Evolutionary conservation across 2,888 invertebrate genomes (phyloP), one percentile per base, ranked within the genome.

Genomic region (Andrena minutula): DNA sequence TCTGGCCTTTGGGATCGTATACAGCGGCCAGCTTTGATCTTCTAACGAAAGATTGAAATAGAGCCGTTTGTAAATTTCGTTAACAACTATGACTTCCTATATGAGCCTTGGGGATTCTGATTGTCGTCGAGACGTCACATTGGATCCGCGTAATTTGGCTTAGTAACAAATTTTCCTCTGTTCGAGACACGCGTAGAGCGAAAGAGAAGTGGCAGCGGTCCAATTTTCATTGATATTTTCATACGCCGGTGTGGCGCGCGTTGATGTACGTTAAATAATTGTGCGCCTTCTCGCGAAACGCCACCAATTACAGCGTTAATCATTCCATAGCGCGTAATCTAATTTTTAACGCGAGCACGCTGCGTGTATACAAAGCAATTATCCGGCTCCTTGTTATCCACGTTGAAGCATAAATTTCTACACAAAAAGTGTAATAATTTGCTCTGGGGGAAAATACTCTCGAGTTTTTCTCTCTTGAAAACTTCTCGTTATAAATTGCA

Each of bases 221-320:
- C 79, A 79, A 79, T 79, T 78, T 65, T 65, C 79, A 79, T 78
- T 79, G 79, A 79, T 79, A 79, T 79, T 79, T 79, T 79, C 79
- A 79, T 79, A 79, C 35, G 51, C n/a, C 23, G 3, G 56, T 30
- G 64, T 10, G 28, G n/a, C 20, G 2, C 30, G 56, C 63, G 30
- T 6, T 6, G 58, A 4, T 61, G 1, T 10, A 56, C 20, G 56
- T 23, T 77, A 66, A 74, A 66, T 77, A 77, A 77, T 77, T 51
- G 16, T 20, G 2, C 4, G 49, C 41, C 60, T 74, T 66, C 77
- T 66, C 66, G 53, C n/a, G 60, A 47, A 77, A 51, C 30, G n/a
- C 30, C 47, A 10, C 26, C 12, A 49, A 8, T 73, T 47, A 23
- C 64, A 35, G 32, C 58, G 64, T 60, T 77, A 74, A 77, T 65